Evolutionary conservation across 2,113 vertebrate species (phyloP).

Genomic region (Tragulus kanchil): DNA sequence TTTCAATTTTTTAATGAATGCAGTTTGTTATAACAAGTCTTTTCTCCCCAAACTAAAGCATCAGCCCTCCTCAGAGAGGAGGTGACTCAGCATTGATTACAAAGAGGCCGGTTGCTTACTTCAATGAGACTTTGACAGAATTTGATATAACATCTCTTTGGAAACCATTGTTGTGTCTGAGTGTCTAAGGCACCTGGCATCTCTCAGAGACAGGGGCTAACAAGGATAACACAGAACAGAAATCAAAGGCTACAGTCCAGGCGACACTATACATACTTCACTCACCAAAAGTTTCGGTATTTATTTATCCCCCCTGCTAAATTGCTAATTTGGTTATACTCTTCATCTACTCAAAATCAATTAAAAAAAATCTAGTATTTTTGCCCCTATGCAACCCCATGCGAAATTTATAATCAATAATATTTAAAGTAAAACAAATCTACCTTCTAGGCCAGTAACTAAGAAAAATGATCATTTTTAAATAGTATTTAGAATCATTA

Average conservation of each 20-base stretch:
- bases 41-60: not conserved
- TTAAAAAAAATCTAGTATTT: not conserved
- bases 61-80: conserved; percentile 18
- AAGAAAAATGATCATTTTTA: conserved; percentile 20
- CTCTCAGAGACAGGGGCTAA: not conserved
- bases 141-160: conserved; percentile 81
- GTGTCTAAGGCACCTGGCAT: conserved; percentile 2
- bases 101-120: conserved; percentile 68
- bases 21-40: not conserved
- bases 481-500: conserved; percentile 20
- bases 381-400: not conserved
- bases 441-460: not conserved
- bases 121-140: conserved; percentile 13
- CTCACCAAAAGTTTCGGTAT: conserved; percentile 6
- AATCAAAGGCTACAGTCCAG: conserved; percentile 48
- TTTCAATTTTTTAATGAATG: not conserved
- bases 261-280: not conserved
- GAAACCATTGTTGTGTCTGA: conserved; percentile 73
- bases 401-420: conserved; percentile 52
- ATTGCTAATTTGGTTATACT: not conserved
- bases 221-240: not conserved
- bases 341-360: conserved; percentile 48
- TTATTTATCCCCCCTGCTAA: not conserved
- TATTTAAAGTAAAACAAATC: conserved; percentile 58
- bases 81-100: conserved; percentile 66